phyloP scores from a whole-genome alignment of 2,888 invertebrate species.

The Aspidiotus rigidus region DNA sequence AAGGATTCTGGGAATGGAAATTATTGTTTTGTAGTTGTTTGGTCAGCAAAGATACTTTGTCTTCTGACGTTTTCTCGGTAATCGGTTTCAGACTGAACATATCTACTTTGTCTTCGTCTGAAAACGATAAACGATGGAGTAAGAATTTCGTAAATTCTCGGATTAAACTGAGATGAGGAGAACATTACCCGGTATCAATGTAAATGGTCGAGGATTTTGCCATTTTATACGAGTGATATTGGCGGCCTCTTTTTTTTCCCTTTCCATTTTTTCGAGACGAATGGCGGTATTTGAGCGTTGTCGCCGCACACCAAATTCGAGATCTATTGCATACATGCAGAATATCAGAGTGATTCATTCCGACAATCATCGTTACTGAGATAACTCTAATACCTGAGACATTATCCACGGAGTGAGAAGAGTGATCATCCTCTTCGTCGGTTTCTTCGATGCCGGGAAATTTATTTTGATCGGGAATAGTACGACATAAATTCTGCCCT shows the following conservation, averaged over 20 bases:
- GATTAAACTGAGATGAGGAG: background rate
- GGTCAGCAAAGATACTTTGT: slow-evolving; percentile 55
- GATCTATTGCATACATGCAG: slow-evolving; percentile 41
- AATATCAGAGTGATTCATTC: slow-evolving; percentile 5
- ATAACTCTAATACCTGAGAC: slow-evolving; percentile 48
- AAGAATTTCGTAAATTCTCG: slow-evolving; percentile 3
- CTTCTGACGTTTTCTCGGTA: slow-evolving; percentile 42
- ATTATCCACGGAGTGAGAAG: slow-evolving; percentile 69
- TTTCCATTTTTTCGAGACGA: slow-evolving; percentile 78
- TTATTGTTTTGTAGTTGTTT: slow-evolving; percentile 68
- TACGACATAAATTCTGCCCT: slow-evolving; percentile 66
- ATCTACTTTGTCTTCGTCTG: slow-evolving; percentile 52
- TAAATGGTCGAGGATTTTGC: slow-evolving; percentile 48
- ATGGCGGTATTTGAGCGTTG: slow-evolving; percentile 81
- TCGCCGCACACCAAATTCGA: slow-evolving; percentile 49
- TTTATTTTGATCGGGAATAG: slow-evolving; percentile 52
- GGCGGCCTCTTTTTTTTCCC: slow-evolving; percentile 68
- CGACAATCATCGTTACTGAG: slow-evolving; percentile 13
- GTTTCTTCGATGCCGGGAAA: slow-evolving; percentile 72
- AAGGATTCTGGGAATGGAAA: slow-evolving; percentile 72
- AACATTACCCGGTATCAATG: slow-evolving; percentile 42
- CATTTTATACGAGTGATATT: slow-evolving; percentile 68
- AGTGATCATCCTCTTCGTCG: slow-evolving; percentile 68
- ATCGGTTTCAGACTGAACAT: slow-evolving; percentile 46
- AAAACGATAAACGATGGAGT: slow-evolving; percentile 34